Evolutionary conservation across 2,888 invertebrate species (phyloP).

Genomic region (Drosophila emarginata): DNA sequence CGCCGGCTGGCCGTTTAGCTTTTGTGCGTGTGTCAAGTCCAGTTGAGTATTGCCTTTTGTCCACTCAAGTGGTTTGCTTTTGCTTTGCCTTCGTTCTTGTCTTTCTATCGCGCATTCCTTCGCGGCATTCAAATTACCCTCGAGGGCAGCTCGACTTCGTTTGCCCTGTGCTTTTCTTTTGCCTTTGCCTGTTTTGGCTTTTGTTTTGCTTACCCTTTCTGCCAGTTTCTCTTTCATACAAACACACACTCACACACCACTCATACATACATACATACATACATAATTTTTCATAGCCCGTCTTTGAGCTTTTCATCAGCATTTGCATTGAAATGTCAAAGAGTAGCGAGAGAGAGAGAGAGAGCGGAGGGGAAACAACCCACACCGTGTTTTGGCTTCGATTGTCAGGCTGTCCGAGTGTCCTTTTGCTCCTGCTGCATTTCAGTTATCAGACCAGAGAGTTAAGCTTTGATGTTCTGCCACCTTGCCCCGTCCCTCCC

Average conservation of each 20-base stretch:
- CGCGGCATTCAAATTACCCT: constrained; percentile 61
- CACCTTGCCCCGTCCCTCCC: background rate
- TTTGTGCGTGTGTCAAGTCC: constrained; percentile 77
- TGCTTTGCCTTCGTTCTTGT: background rate
- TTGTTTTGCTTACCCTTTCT: constrained; percentile 49
- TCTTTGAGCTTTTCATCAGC: constrained; percentile 77
- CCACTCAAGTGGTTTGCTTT: constrained; percentile 66
- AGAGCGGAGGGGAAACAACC: background rate
- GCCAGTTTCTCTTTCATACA: background rate
- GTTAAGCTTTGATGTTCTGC: constrained; percentile 11
- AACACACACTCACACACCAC: constrained; percentile 6
- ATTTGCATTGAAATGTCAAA: constrained; percentile 78
- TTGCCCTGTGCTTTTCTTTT: constrained; percentile 30
- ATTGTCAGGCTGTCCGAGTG: constrained; percentile 31
- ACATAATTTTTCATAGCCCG: constrained; percentile 61
- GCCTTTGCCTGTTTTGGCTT: constrained; percentile 24
- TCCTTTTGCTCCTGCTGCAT: constrained; percentile 21
- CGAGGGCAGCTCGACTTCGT: constrained; percentile 66
- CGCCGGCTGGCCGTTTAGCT: constrained; percentile 25
- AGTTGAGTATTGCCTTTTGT: constrained; percentile 49
- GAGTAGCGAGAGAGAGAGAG: constrained; percentile 50
- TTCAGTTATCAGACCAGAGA: constrained; percentile 1
- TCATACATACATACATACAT: background rate
- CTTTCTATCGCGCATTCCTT: background rate
- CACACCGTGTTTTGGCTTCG: constrained; percentile 33